Conservation (phyloP, 2,888 invertebrate genomes). For the Drosophila emarginata region DNA sequence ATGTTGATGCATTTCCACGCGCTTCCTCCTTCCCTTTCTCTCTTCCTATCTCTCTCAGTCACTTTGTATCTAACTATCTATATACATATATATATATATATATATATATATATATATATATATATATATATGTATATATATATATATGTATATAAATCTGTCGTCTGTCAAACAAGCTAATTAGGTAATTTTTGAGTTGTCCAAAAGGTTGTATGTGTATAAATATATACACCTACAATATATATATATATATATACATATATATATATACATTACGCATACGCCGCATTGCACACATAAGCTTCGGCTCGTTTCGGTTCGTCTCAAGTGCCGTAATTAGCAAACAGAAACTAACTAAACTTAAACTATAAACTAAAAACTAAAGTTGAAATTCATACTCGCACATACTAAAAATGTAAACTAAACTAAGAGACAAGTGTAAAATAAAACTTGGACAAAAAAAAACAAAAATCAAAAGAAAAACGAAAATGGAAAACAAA, state of each 20-base stretch:
- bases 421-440: slow-evolving; percentile 61
- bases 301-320: neutral
- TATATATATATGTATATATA: neutral
- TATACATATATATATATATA: neutral
- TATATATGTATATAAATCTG: neutral
- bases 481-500: neutral
- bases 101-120: neutral
- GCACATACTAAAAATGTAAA: slow-evolving; percentile 52
- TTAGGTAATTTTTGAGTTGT: too few relatives aligned
- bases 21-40: neutral
- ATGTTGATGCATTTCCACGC: neutral
- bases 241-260: neutral
- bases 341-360: slow-evolving; percentile 22
- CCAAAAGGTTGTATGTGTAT: too few relatives aligned
- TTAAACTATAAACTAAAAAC: slow-evolving; percentile 40
- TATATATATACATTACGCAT: slow-evolving; percentile 52
- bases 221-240: neutral
- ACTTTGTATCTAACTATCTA: neutral
- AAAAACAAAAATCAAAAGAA: slow-evolving; percentile 12
- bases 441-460: slow-evolving; percentile 28
- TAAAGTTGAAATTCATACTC: slow-evolving; percentile 75
- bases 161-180: too few relatives aligned
- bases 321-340: slow-evolving; percentile 66
- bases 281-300: slow-evolving; percentile 57
- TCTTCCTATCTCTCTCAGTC: neutral